Base-by-base conservation (phyloP, 2,888 invertebrate species). In the Cremastobaeus sp. region DNA sequence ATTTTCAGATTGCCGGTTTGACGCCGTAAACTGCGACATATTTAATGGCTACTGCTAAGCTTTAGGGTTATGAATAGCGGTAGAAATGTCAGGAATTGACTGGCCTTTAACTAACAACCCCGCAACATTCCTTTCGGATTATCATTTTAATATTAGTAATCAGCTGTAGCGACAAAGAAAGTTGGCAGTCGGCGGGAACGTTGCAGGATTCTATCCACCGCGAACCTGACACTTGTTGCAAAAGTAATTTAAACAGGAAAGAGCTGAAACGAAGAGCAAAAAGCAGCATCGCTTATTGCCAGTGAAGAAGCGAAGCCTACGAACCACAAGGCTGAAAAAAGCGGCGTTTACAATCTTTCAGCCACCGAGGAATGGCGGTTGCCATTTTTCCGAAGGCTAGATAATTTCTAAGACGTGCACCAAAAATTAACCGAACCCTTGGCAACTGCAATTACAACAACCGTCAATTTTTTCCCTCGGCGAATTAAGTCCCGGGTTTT, bases 391-490 rank as follows among this genome's bases (percentile, higher is more conserved):
- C 55, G 39, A 28, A 20, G 45, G 30, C 57, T 5, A 35, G 39
- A n/a, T 48, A 57, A 48, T 66, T 57, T 39, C 55, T 48, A 57
- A 66, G 64, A 20, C 48, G 41, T 28, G 54, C 30, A 54, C 54
- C 64, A 65, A 65, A 65, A 54, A 54, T 64, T 34, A 28, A 45
- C 35, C 17, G 37, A 39, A 12, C 59, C 45, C 43, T 50, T 35
- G 43, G 41, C 25, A 43, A 15, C 43, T 35, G 48, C 41, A 59
- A 48, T 68, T 59, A 59, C 59, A 14, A 2, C 12, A 11, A 28
- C 12, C 18, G 37, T 65, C 45, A 37, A 37, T 45, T 55, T 65
- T 54, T 66, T 41, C 30, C n/a, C 12, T 25, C 62, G 50, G 43
- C 28, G 34, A 52, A 64, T 52, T 12, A 6, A 54, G 17, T 34